Conservation (phyloP, 2,888 invertebrate genomes). For the Osedax frankpressi region DNA sequence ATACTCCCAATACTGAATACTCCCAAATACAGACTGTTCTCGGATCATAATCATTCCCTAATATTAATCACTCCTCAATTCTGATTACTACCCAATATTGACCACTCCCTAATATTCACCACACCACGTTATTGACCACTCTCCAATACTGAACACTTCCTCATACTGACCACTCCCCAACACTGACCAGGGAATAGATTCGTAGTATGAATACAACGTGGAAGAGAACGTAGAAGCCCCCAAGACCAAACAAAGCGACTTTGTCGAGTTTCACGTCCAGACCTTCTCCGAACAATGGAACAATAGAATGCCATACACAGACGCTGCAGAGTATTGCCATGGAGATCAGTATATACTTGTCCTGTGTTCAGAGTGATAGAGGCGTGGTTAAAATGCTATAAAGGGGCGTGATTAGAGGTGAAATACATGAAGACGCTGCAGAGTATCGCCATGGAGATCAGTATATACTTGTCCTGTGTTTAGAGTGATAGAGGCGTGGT, state of each 20-base stretch:
- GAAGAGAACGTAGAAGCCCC: constrained; percentile 33
- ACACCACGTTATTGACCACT: too few species aligned
- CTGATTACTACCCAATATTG: too few species aligned
- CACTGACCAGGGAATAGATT: constrained; percentile 36
- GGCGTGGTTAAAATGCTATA: neutral
- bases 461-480: constrained; percentile 30
- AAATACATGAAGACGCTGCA: constrained; percentile 30
- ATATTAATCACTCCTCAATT: too few species aligned
- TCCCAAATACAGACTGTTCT: too few species aligned
- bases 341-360: constrained; percentile 31
- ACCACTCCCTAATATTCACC: too few species aligned
- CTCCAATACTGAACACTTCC: neutral
- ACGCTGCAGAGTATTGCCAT: constrained; percentile 30
- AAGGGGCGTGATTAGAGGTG: neutral
- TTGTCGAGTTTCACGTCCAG: constrained; percentile 20
- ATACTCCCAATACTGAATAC: too few species aligned
- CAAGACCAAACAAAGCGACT: constrained; percentile 28
- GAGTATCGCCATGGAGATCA: constrained; percentile 30
- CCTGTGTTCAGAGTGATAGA: constrained; percentile 22
- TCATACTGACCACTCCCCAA: neutral
- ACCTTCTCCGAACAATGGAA: constrained; percentile 25
- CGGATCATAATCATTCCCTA: too few species aligned
- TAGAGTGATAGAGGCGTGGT: neutral
- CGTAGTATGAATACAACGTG: constrained; percentile 37
- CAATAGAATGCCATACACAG: constrained; percentile 30